phyloP scores from a whole-genome alignment of 2,113 vertebrate genomes.

The Pogona vitticeps region DNA sequence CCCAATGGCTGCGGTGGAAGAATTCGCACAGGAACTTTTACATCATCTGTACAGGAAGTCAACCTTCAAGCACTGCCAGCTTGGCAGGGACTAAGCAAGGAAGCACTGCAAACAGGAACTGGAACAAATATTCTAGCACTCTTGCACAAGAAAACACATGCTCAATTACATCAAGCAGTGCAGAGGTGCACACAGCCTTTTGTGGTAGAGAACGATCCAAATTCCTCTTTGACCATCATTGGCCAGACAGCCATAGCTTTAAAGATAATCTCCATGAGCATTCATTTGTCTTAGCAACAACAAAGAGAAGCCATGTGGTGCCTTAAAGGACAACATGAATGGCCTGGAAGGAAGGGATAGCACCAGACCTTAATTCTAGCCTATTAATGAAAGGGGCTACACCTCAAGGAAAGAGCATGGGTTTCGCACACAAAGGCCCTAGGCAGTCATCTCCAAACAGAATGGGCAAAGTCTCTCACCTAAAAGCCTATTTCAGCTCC shows the following conservation, averaged over 20 bases:
- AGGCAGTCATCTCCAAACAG: not conserved
- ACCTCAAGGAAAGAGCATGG: not conserved
- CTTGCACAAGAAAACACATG: constrained; percentile 59
- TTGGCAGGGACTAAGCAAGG: constrained; percentile 65
- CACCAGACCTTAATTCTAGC: not conserved
- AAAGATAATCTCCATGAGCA: too few relatives aligned
- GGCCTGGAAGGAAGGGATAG: too few relatives aligned
- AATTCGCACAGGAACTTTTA: constrained; percentile 71
- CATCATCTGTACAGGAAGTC: constrained; percentile 72
- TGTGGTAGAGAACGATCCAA: not conserved
- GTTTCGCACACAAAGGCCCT: not conserved
- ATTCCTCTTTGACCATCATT: not conserved
- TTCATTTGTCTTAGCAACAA: not conserved
- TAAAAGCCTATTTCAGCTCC: too few relatives aligned
- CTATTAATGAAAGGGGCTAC: too few relatives aligned
- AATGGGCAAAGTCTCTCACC: too few relatives aligned
- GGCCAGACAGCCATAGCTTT: not conserved
- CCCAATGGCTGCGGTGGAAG: constrained; percentile 77
- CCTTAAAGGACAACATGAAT: too few relatives aligned
- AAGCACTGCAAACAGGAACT: constrained; percentile 62
- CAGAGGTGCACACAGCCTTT: not conserved
- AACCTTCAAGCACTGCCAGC: constrained; percentile 68
- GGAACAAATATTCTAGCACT: constrained; percentile 61
- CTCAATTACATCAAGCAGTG: not conserved
- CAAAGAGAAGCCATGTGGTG: not conserved